These are phyloP conservation scores for Podargus strigoides DNA, from an alignment of 2,797 vertebrate genomes.

Conservation along the genomic window DNA sequence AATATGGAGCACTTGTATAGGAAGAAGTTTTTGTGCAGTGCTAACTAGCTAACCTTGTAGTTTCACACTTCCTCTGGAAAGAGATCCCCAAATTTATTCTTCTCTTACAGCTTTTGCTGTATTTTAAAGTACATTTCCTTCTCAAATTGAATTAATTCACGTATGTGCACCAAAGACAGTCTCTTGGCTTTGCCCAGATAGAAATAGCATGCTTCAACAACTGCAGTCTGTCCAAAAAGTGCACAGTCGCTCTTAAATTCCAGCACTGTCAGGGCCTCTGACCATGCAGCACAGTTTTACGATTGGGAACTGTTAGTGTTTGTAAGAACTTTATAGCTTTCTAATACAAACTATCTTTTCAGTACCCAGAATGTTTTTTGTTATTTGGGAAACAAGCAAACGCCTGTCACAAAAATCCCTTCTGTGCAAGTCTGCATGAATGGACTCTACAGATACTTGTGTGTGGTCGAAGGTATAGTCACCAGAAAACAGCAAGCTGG, in stretches of 20 bases:
- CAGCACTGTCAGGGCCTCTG: not conserved
- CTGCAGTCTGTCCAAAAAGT: not conserved
- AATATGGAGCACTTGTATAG: not conserved
- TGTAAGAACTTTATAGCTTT: not conserved
- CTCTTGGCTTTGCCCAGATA: not conserved
- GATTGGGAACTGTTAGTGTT: not conserved
- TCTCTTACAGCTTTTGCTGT: not conserved
- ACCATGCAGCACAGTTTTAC: not conserved
- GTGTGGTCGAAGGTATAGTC: not conserved
- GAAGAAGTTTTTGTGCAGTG: not conserved
- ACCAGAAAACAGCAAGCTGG: not conserved
- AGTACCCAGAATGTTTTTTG: not conserved
- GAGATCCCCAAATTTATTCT: not conserved
- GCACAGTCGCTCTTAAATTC: not conserved
- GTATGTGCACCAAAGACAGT: not conserved
- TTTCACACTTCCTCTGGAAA: not conserved
- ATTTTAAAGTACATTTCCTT: not conserved
- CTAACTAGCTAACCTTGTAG: not conserved
- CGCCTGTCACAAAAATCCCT: not conserved
- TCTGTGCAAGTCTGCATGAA: not conserved
- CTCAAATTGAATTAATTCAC: not conserved
- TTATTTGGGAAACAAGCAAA: not conserved
- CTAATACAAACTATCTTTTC: not conserved
- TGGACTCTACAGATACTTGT: not conserved
- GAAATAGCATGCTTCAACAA: not conserved